Evolutionary conservation across 1,140 invertebrate species (phyloP).

Genomic region (Arctopsyche grandis): DNA sequence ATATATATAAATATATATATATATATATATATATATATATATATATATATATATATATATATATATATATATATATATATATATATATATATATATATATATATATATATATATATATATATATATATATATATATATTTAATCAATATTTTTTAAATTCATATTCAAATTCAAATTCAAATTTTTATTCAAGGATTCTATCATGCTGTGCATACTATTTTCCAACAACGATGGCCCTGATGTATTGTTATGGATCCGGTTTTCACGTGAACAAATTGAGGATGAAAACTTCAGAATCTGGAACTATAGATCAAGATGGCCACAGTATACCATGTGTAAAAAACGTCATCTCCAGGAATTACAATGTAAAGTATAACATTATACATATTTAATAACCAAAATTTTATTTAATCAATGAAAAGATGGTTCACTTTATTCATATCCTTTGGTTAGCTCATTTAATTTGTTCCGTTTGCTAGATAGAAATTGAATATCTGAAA

Average conservation of each 20-base stretch:
- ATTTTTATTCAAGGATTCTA: slow-evolving; percentile 71
- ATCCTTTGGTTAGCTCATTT: not conserved
- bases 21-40: not conserved
- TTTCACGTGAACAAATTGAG: slow-evolving; percentile 86
- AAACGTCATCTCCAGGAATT: slow-evolving; percentile 61
- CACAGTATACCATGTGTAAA: slow-evolving; percentile 64
- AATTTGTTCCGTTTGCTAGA: not conserved
- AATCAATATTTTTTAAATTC: not conserved
- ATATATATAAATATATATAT: not conserved
- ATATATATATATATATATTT: too few relatives aligned
- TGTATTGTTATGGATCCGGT: slow-evolving; percentile 89
- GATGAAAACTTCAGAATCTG: slow-evolving; percentile 68
- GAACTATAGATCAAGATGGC: slow-evolving; percentile 56
- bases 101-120: not conserved
- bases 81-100: not conserved
- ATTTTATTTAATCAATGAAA: too few relatives aligned
- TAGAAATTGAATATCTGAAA: slow-evolving; percentile 46
- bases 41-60: not conserved
- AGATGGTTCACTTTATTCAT: not conserved
- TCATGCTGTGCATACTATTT: slow-evolving; percentile 88
- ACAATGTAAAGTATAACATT: slow-evolving; percentile 59
- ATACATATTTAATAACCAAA: not conserved
- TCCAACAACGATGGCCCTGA: slow-evolving; percentile 87
- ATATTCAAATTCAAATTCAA: not conserved
- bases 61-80: not conserved